Evolutionary conservation across 2,113 vertebrate genomes (phyloP).

Genomic region (Ceyx melanurus): DNA sequence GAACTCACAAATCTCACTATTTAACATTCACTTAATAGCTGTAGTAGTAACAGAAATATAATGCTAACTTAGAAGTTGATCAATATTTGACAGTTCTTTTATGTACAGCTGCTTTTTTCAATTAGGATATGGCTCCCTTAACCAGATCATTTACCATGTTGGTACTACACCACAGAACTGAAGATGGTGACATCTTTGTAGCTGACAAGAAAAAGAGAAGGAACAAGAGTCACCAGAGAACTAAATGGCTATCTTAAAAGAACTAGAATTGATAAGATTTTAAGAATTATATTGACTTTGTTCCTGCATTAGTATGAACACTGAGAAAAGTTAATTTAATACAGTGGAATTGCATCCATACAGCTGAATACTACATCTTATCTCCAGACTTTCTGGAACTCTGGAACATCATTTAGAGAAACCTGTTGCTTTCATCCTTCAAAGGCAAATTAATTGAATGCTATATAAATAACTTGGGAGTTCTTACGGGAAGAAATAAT

Average conservation of each 20-base stretch:
- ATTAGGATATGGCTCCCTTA: neutral
- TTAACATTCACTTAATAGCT: neutral
- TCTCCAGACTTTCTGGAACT: conserved; percentile 56
- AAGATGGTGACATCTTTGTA: neutral
- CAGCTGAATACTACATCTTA: neutral
- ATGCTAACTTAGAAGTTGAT: neutral
- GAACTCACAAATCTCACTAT: neutral
- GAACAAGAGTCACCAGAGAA: neutral
- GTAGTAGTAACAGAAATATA: neutral
- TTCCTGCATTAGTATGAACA: neutral
- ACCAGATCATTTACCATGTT: neutral
- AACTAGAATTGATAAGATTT: neutral
- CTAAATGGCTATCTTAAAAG: neutral
- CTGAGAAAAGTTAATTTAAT: conserved; percentile 26
- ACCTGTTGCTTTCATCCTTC: neutral
- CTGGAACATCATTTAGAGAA: neutral
- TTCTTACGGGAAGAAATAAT: conserved; percentile 25
- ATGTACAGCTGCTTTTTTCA: neutral
- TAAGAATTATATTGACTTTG: neutral
- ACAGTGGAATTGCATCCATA: neutral
- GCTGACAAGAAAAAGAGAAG: neutral
- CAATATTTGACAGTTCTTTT: neutral
- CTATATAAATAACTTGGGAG: neutral
- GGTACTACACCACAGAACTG: neutral
- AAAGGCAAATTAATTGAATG: conserved; percentile 30